Evolutionary conservation across 2,113 vertebrate species (phyloP).

Genomic region (Halcyon malimbica): DNA sequence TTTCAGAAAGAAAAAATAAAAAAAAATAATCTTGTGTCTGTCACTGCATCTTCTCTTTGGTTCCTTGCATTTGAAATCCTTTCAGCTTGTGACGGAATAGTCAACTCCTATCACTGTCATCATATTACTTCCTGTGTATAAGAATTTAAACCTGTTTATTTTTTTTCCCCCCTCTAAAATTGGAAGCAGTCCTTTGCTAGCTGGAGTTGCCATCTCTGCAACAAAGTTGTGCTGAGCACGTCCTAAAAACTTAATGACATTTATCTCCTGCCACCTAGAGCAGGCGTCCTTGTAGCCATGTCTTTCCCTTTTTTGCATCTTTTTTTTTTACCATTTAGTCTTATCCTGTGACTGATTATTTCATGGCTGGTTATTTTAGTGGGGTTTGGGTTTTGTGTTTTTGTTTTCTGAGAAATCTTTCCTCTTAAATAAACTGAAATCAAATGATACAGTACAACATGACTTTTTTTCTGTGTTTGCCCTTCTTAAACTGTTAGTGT

Average conservation of each 20-base stretch:
- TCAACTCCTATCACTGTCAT: not conserved
- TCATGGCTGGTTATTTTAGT: not conserved
- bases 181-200: not conserved
- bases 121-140: not conserved
- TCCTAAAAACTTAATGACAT: not conserved
- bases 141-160: not conserved
- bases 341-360: not conserved
- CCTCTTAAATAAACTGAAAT: not conserved
- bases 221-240: not conserved
- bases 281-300: not conserved
- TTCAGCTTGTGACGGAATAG: not conserved
- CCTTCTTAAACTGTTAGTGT: not conserved
- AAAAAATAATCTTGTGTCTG: not conserved
- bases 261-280: not conserved
- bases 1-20: not conserved
- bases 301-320: not conserved
- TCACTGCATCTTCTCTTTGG: not conserved
- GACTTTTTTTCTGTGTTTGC: not conserved
- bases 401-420: not conserved
- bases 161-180: not conserved
- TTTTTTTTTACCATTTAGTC: not conserved
- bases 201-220: not conserved
- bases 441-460: not conserved
- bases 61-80: not conserved
- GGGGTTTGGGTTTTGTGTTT: not conserved